Percentiles rank a stretch among this genome's conserved stretches.
Evolutionary conservation across 2,797 vertebrate species (phyloP).

Genomic region (Helostoma temminkii): DNA sequence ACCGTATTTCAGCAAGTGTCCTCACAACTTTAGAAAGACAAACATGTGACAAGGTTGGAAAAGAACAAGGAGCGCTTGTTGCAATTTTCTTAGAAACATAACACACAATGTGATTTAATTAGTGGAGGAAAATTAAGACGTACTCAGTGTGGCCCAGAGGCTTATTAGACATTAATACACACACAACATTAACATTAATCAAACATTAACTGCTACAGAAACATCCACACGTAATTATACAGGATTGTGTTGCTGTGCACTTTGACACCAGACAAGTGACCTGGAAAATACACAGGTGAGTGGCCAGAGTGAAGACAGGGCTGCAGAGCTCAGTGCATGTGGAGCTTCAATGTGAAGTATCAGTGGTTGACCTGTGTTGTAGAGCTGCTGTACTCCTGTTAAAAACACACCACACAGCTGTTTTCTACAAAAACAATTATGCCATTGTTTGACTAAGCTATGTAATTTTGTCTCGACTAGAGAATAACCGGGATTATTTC

Average conservation of each 20-base stretch:
- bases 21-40: no score
- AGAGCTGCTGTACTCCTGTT: background rate
- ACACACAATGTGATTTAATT: background rate
- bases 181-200: slow-evolving; percentile 1
- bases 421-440: background rate
- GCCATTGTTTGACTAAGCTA: no score
- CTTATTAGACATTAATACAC: background rate
- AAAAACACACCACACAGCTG: slow-evolving; percentile 3
- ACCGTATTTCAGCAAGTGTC: no score
- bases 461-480: no score
- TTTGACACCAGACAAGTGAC: slow-evolving; percentile 35
- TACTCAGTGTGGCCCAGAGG: background rate
- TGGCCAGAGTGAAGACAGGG: background rate
- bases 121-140: slow-evolving; percentile 4
- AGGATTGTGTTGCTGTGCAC: background rate
- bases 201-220: slow-evolving; percentile 50
- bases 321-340: background rate
- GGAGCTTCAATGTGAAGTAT: background rate
- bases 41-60: background rate
- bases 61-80: background rate
- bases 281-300: slow-evolving; percentile 23
- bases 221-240: slow-evolving; percentile 17
- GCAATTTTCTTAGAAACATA: background rate
- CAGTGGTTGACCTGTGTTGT: slow-evolving; percentile 13
- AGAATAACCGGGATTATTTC: no score